A percentile compares a stretch with the other conserved stretches of the same genome.
Conservation (phyloP, 2,113 vertebrate species). For the Tauraco erythrolophus region DNA sequence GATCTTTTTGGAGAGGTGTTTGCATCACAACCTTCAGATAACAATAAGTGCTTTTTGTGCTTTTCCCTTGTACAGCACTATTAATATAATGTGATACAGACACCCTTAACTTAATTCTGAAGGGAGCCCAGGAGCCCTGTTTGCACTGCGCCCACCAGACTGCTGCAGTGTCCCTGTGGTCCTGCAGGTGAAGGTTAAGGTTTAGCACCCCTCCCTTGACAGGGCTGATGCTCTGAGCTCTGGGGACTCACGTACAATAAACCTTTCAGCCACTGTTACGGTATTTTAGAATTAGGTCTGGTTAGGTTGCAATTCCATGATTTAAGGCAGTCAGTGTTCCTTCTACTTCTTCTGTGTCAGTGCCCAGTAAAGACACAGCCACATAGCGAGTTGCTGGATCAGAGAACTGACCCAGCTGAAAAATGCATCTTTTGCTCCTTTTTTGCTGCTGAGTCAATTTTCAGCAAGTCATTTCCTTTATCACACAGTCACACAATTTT, state of each 20-base stretch:
- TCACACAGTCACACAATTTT: neutral
- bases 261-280: neutral
- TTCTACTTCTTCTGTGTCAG: neutral
- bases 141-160: neutral
- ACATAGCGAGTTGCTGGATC: neutral
- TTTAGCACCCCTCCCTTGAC: neutral
- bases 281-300: neutral
- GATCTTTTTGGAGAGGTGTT: neutral
- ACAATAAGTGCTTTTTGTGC: neutral
- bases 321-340: neutral
- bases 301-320: neutral
- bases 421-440: neutral
- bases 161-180: neutral
- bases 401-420: neutral
- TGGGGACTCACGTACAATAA: neutral
- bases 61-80: neutral
- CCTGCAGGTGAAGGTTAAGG: neutral
- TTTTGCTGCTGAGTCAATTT: neutral
- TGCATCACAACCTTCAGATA: neutral
- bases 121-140: neutral
- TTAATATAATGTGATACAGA: neutral
- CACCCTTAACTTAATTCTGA: neutral
- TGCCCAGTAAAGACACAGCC: rapidly evolving
- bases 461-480: neutral
- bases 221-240: neutral